Evolutionary conservation across 2,797 vertebrate genomes (phyloP).

Genomic region (Sebastes trivittatus): DNA sequence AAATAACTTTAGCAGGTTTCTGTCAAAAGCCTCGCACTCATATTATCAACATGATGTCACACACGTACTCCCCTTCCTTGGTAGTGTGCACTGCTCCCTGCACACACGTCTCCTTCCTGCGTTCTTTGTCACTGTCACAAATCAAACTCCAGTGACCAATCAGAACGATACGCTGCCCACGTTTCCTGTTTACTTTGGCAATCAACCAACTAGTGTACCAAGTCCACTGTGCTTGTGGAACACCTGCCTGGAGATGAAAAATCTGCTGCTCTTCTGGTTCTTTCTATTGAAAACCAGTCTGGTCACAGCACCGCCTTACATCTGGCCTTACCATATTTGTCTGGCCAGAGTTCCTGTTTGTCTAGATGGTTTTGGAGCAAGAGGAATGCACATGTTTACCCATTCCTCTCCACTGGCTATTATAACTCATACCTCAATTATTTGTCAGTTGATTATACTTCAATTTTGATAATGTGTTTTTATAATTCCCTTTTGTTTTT

Average conservation of each 20-base stretch:
- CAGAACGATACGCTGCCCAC: slow-evolving; percentile 38
- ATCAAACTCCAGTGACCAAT: slow-evolving; percentile 39
- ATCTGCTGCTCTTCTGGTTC: slow-evolving; percentile 43
- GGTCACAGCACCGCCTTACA: slow-evolving; percentile 22
- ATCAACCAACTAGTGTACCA: slow-evolving; percentile 5
- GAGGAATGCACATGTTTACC: slow-evolving; percentile 54
- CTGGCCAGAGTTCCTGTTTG: slow-evolving; percentile 58
- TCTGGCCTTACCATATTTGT: slow-evolving; percentile 64
- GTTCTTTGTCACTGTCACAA: slow-evolving; percentile 15
- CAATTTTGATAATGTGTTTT: not conserved
- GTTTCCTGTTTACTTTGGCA: slow-evolving; percentile 71
- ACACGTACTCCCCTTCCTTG: slow-evolving; percentile 48
- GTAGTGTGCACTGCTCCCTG: slow-evolving; percentile 19
- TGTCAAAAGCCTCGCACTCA: slow-evolving; percentile 17
- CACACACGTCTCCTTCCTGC: slow-evolving; percentile 35
- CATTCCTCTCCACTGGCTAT: slow-evolving; percentile 1
- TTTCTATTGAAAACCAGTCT: slow-evolving; percentile 44
- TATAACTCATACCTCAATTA: not conserved
- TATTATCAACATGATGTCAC: slow-evolving; percentile 42
- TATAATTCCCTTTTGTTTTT: not conserved
- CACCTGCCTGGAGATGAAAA: slow-evolving; percentile 55
- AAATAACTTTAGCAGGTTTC: slow-evolving; percentile 11
- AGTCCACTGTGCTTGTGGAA: slow-evolving; percentile 18
- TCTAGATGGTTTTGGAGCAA: slow-evolving; percentile 33
- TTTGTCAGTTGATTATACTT: not conserved